Evolutionary conservation across 2,888 invertebrate genomes (phyloP).

Genomic region (Heteromyza rotundicornis): DNA sequence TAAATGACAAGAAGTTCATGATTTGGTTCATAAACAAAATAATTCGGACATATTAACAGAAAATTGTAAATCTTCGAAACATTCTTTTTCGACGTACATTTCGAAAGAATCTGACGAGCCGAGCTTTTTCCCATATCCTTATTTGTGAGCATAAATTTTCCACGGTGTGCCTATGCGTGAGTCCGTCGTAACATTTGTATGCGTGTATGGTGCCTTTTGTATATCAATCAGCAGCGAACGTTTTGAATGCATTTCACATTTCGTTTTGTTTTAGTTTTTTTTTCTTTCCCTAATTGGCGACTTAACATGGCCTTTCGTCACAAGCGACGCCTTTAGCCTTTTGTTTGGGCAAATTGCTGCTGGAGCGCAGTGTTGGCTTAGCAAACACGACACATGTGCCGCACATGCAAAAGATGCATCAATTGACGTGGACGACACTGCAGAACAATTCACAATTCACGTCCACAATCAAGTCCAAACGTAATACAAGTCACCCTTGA

Average conservation of each 20-base stretch:
- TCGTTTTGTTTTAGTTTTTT: neutral
- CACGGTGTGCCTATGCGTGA: neutral
- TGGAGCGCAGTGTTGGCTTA: neutral
- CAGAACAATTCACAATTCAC: neutral
- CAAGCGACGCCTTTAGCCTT: neutral
- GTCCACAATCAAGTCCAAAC: neutral
- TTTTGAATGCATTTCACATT: slow-evolving; percentile 26
- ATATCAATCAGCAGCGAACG: neutral
- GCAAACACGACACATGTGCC: neutral
- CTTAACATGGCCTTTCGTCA: neutral
- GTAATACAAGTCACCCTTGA: slow-evolving; percentile 6
- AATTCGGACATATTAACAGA: too few relatives aligned
- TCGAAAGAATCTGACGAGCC: too few relatives aligned
- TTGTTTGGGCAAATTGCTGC: neutral
- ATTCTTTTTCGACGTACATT: too few relatives aligned
- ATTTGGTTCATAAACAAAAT: too few relatives aligned
- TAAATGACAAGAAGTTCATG: too few relatives aligned
- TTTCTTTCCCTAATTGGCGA: slow-evolving; percentile 10
- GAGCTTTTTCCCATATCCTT: too few relatives aligned
- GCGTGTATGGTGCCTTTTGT: too few relatives aligned
- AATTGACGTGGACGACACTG: neutral
- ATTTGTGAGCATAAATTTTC: too few relatives aligned
- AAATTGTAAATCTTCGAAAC: too few relatives aligned
- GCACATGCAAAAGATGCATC: neutral
- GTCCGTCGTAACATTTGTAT: neutral